phyloP scores from a whole-genome alignment of 2,113 vertebrate species.

The Antigone vipio region DNA sequence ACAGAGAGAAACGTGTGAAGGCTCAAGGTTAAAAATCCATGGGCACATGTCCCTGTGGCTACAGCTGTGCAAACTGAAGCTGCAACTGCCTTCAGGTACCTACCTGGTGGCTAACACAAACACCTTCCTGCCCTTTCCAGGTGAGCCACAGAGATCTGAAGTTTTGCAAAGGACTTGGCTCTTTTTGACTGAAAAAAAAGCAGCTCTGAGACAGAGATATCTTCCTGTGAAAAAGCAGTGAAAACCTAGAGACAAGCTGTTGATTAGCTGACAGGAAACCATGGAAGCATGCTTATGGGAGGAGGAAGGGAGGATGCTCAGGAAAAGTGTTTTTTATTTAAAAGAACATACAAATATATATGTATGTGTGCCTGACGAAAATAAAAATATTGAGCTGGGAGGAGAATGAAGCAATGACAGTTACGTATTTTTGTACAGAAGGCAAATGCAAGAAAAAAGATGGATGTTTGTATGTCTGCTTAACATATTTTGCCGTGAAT shows the following conservation, averaged over 20 bases:
- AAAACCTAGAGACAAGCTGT: neutral
- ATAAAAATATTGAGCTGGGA: neutral
- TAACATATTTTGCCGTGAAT: neutral
- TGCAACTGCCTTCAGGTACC: neutral
- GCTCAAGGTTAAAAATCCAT: neutral
- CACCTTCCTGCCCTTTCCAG: neutral
- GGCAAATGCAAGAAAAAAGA: neutral
- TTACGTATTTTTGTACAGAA: neutral
- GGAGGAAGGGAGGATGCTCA: neutral
- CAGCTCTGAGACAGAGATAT: neutral
- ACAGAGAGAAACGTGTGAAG: neutral
- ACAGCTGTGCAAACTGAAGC: neutral
- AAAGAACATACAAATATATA: neutral
- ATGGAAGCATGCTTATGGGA: neutral
- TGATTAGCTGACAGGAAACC: neutral
- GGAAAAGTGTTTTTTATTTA: neutral
- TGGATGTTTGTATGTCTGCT: neutral
- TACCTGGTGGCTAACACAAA: neutral
- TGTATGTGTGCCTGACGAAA: neutral
- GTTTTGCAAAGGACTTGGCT: neutral
- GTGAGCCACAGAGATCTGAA: neutral
- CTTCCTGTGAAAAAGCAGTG: neutral
- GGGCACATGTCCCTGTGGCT: neutral
- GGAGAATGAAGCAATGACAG: neutral
- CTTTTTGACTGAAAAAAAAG: neutral